Evolutionary conservation across 2,113 vertebrate genomes (phyloP).

Genomic region (Tragelaphus imberbis): DNA sequence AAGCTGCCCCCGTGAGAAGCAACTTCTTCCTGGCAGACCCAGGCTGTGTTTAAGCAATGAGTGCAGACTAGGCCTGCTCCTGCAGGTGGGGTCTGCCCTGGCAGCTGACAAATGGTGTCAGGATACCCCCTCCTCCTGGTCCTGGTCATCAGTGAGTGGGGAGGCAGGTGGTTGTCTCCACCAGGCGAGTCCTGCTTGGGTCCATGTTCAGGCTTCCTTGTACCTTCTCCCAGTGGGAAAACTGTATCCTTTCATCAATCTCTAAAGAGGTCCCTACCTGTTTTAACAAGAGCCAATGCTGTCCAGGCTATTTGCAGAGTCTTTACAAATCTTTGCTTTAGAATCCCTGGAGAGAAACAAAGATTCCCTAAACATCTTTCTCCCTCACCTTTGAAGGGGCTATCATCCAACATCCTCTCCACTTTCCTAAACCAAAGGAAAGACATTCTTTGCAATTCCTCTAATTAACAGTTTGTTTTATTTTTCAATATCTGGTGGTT

Average conservation of each 20-base stretch:
- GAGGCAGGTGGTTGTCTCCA: background rate
- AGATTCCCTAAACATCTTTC: conserved; percentile 43
- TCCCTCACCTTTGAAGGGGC: conserved; percentile 54
- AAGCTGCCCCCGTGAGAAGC: conserved; percentile 71
- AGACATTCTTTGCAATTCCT: conserved; percentile 18
- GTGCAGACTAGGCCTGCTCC: conserved; percentile 44
- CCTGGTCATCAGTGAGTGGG: background rate
- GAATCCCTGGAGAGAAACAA: conserved; percentile 68
- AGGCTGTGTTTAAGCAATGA: conserved; percentile 63
- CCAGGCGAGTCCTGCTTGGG: background rate
- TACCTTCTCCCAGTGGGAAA: conserved; percentile 69
- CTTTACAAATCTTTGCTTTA: conserved; percentile 77
- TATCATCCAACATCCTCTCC: background rate
- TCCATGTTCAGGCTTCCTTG: conserved; percentile 53
- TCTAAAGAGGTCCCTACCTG: conserved; percentile 78
- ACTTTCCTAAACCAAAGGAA: conserved; percentile 27
- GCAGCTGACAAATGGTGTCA: background rate
- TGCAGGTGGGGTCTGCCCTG: background rate
- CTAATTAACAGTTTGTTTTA: conserved; percentile 68
- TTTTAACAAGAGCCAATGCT: conserved; percentile 74
- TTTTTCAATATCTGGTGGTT: conserved; percentile 65
- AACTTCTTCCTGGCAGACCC: conserved; percentile 52
- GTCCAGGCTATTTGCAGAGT: conserved; percentile 67
- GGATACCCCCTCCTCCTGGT: background rate
- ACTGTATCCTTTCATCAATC: conserved; percentile 65